Base-by-base conservation (phyloP, 2,888 invertebrate genomes). In the Ephialtes manifestator region DNA sequence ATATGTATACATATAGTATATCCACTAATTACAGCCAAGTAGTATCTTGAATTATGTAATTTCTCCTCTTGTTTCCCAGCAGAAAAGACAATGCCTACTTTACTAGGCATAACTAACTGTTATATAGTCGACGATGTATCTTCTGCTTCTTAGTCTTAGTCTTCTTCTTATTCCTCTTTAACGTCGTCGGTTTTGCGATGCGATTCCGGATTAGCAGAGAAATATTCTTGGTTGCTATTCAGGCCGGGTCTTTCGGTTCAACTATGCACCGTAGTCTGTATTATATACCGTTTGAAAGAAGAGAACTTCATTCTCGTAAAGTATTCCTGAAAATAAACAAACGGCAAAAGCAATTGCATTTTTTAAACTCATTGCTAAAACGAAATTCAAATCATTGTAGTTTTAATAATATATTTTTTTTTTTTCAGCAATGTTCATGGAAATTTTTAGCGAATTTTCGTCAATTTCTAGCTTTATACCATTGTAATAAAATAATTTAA, bases 71-170 rank as follows among this genome's bases (percentile, higher is more conserved):
- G 18, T 35, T 84, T 77, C 77, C 80, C 70, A 72, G 43, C 24
- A 81, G 72, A 24, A 53, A 18, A 81, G 74, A 81, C 81, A 84
- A 84, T 84, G 77, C 58, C 74, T 63, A 78, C 58, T 84, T 78
- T 43, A 18, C 46, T 77, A 68, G 58, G 81, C 77, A 74, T 67
- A 53, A 78, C 71, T 80, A 65, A 84, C 72, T 72, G 71, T 76
- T 72, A 58, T 71, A 75, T 39, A 67, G 53, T 20, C 63, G 63
- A 13, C 51, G 18, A 39, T 39, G 65, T 20, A n/a, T 39, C 24
- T 28, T 51, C 70, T 31, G 11, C 24, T 65, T 70, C 60, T 81
- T 46, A 24, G 18, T 72, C 53, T 65, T 65, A 51, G 39, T 58
- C 80, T 75, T n/a, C 31, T 31, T 7, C 53, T 68, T 18, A 11